phyloP scores from a whole-genome alignment of 2,888 invertebrate species.

The Margaritifera margaritifera region DNA sequence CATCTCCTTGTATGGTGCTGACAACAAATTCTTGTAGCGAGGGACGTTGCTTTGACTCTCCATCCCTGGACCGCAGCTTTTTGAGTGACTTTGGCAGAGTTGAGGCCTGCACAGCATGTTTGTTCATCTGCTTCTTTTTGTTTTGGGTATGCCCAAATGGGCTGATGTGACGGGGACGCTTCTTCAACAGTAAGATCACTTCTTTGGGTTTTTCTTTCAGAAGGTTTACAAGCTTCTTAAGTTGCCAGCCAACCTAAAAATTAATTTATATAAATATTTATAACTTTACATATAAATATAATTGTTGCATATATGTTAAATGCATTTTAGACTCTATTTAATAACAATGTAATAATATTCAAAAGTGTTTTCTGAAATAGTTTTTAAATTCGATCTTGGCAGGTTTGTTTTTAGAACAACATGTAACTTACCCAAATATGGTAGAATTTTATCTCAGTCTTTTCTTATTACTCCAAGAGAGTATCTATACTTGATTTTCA shows the following conservation, averaged over 20 bases:
- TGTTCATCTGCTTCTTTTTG: slow-evolving; percentile 52
- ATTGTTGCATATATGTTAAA: no score
- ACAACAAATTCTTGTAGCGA: slow-evolving; percentile 61
- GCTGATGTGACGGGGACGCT: slow-evolving; percentile 84
- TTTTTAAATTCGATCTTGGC: no score
- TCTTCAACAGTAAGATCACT: slow-evolving; percentile 86
- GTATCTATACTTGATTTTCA: no score
- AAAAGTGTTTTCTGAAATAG: no score
- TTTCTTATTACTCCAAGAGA: no score
- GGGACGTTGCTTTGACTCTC: slow-evolving; percentile 57
- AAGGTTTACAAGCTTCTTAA: slow-evolving; percentile 82
- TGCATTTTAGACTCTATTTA: no score
- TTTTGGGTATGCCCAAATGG: slow-evolving; percentile 80
- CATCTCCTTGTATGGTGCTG: slow-evolving; percentile 30
- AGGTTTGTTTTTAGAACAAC: no score
- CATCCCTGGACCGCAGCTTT: slow-evolving; percentile 59
- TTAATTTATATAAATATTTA: neutral
- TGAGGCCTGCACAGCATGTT: slow-evolving; percentile 37
- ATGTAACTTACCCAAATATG: no score
- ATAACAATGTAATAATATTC: no score
- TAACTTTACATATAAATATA: no score
- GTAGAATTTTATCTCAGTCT: no score
- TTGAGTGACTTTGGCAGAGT: slow-evolving; percentile 63
- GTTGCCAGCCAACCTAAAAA: slow-evolving; percentile 85
- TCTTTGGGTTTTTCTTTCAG: slow-evolving; percentile 85